Evolutionary conservation across 2,113 vertebrate genomes (phyloP), one percentile per base, ranked within the genome.

Genomic region (Elephantulus edwardii): DNA sequence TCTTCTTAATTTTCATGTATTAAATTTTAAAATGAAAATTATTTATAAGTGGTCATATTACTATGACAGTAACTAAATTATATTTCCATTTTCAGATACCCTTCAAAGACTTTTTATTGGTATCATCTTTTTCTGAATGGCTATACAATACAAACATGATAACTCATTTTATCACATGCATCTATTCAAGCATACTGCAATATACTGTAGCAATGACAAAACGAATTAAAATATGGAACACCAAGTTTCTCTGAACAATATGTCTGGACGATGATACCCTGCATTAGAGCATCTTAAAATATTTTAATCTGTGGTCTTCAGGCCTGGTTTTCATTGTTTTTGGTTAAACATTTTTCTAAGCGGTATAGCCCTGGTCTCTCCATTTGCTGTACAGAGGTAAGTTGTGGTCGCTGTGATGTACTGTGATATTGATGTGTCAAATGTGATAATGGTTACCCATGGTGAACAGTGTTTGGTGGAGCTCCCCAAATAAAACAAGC

Each of bases 21-120:
- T 81, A 20, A 84, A 22, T 46, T 91, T 92, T 62, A 11, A 79
- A 86, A 76, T 90, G 72, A 87, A 83, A 14, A 75, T 75, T 86
- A 71, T 54, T 86, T 26, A 13, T 30, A 79, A 6, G n/a, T 13
- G 58, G 75, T 87, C 30, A 79, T 75, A 52, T 56, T 44, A 60
- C 9, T 35, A 48, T 30, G 33, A 68, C 12, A 38, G 14, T 44
- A 86, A 56, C 11, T 60, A 71, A 83, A 46, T 10, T 60, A 50
- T 58, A 30, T 93, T 81, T 20, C 42, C 24, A 44, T 46, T 89
- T 90, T 10, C 30, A 64, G 33, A 71, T 26, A 71, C 6, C 52
- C 26, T 72, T 11, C 19, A 62, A 0, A n/a, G 26, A 90, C 79
- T 71, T 80, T 48, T 88, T 88, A 44, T 40, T 71, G 74, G 5